Evolutionary conservation across 2,888 invertebrate genomes (phyloP).

Genomic region (Melanostoma scalare): DNA sequence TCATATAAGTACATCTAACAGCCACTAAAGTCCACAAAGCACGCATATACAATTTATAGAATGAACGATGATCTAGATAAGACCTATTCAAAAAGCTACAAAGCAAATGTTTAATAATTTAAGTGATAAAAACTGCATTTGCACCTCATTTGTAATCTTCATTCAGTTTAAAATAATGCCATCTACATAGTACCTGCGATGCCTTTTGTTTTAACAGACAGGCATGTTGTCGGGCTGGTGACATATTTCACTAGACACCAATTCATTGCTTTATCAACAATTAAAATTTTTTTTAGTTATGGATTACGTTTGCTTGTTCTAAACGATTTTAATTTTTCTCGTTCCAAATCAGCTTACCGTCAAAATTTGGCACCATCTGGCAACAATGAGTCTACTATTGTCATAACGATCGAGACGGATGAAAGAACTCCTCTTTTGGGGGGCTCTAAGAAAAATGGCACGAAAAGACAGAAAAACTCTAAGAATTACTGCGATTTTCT

Average conservation of each 20-base stretch:
- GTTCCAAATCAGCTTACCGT: slow-evolving; percentile 29
- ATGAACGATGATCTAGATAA: slow-evolving; percentile 25
- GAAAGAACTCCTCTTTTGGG: slow-evolving; percentile 75
- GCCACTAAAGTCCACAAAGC: not conserved
- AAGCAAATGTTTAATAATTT: too few relatives aligned
- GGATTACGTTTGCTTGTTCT: slow-evolving; percentile 13
- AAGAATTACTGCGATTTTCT: slow-evolving; percentile 75
- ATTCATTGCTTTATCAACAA: not conserved
- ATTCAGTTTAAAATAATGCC: slow-evolving; percentile 16
- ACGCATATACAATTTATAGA: not conserved
- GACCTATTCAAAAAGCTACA: slow-evolving; percentile 2
- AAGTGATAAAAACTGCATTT: not conserved
- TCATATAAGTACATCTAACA: too few relatives aligned
- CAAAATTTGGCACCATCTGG: slow-evolving; percentile 2
- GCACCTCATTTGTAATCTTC: slow-evolving; percentile 3
- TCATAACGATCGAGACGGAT: slow-evolving; percentile 73
- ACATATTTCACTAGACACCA: slow-evolving; percentile 29
- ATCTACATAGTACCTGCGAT: slow-evolving; percentile 18
- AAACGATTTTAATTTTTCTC: slow-evolving; percentile 8
- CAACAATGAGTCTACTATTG: slow-evolving; percentile 56
- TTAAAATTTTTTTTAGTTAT: slow-evolving; percentile 12
- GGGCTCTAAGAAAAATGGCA: slow-evolving; percentile 19
- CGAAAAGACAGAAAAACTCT: not conserved
- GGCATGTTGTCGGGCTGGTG: slow-evolving; percentile 30
- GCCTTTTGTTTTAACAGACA: slow-evolving; percentile 47